Percentiles rank a stretch among this genome's conserved stretches.
These are phyloP conservation scores for Drosophila fulvimacula DNA, from an alignment of 2,888 invertebrate species.

Conservation along the genomic window DNA sequence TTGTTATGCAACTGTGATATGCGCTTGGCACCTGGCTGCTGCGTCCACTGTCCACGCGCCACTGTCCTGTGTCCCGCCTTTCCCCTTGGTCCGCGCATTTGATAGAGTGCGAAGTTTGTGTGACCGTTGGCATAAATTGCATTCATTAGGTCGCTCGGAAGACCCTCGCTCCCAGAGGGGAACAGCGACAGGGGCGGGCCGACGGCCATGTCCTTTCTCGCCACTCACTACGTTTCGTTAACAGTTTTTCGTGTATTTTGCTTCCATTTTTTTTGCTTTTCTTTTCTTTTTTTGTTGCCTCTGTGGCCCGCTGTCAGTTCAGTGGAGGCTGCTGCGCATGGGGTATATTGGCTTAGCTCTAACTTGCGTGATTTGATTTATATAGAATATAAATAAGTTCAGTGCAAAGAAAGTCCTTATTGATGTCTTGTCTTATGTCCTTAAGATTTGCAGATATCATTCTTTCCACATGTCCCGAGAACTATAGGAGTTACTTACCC, in stretches of 20 bases:
- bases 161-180: slow-evolving; percentile 1
- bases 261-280: not conserved
- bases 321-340: not conserved
- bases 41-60: slow-evolving; percentile 9
- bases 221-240: slow-evolving; percentile 12
- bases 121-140: slow-evolving; percentile 55
- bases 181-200: not conserved
- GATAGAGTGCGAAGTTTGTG: slow-evolving; percentile 49
- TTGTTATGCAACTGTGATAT: slow-evolving; percentile 27
- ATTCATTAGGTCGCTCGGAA: slow-evolving; percentile 48
- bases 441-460: not conserved
- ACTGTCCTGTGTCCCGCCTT: not conserved
- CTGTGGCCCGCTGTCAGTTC: not conserved
- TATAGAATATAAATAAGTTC: no score
- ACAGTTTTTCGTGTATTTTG: slow-evolving; percentile 6
- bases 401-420: no score
- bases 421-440: no score
- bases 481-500: not conserved
- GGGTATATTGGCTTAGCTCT: not conserved
- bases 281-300: not conserved
- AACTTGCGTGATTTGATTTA: no score
- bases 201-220: slow-evolving; percentile 8
- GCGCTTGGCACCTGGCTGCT: slow-evolving; percentile 24
- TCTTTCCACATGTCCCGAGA: not conserved
- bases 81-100: slow-evolving; percentile 22